Base-by-base conservation (phyloP, 2,797 vertebrate species). In the Anguilla anguilla region DNA sequence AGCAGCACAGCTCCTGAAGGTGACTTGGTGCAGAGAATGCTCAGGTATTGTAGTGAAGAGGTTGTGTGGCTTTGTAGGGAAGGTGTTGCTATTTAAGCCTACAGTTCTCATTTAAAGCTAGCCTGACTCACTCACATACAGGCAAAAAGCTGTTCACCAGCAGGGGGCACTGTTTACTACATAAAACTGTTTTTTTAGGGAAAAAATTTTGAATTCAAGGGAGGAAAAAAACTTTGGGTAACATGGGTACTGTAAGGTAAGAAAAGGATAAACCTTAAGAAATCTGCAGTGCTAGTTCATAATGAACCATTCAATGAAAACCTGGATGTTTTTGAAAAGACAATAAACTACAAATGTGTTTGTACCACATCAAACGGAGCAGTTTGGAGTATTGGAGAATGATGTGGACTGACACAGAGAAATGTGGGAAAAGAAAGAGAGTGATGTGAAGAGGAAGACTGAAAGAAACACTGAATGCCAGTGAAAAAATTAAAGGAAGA, bases 141-240 rank as follows among this genome's bases (percentile, higher is more conserved):
- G 25, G 25, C 64, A 17, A 43, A 81, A 77, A 72, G 31, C 35
- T 22, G 15, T 79, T 79, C 74, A 0, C 43, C 79, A 82, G 79
- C 79, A 82, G 79, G 7, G 79, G 79, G 10, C 79, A 82, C 79
- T 82, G 79, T n/a, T 49, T 51, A 51, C 79, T 82, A 82, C 25
- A 82, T 82, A 51, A 81, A 74, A 17, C 15, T 0, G 5, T 19
- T 43, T 79, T 82, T 51, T 11, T 25, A 51, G 10, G 6, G 43
- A n/a, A 82, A 82, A 51, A 22, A 6, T 46, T 79, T 46, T 22
- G 15, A 19, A 46, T 79, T 79, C 74, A 79, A 19, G 35, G 17
- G 17, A 43, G 39, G 17, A 15, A 77, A 72, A 69, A 39, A 77
- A 77, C 28, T 77, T 77, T 69, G 64, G 25, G 61, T 64, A 11